These are phyloP conservation scores for Fissipunctia ypsillon DNA, from an alignment of 2,888 invertebrate genomes.

Conservation along the genomic window DNA sequence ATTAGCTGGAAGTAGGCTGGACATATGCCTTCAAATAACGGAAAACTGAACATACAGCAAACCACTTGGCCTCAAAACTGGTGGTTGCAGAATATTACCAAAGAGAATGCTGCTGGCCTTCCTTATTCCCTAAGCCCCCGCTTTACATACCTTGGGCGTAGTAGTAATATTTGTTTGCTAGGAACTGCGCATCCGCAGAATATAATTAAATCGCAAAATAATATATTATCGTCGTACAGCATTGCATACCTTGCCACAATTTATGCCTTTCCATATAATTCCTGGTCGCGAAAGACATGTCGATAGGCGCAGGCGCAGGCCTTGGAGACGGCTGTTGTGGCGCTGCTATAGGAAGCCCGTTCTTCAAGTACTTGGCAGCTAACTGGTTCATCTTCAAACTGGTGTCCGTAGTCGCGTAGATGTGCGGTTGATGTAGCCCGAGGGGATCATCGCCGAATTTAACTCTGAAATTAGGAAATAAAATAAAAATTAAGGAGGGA, in stretches of 20 bases:
- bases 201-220: background rate
- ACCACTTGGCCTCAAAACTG: background rate
- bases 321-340: slow-evolving; percentile 62
- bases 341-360: slow-evolving; percentile 53
- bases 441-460: slow-evolving; percentile 87
- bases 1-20: background rate
- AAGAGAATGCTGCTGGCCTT: background rate
- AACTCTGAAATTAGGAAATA: slow-evolving; percentile 75
- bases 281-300: slow-evolving; percentile 93
- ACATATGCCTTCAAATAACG: background rate
- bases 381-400: slow-evolving; percentile 89
- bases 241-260: slow-evolving; percentile 85
- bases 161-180: background rate
- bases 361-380: slow-evolving; percentile 86
- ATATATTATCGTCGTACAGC: background rate
- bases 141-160: background rate
- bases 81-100: background rate
- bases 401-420: slow-evolving; percentile 80
- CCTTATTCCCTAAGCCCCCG: too few relatives aligned
- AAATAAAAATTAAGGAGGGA: background rate
- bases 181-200: background rate
- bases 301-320: slow-evolving; percentile 80
- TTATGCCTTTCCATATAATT: slow-evolving; percentile 93
- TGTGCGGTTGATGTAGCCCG: slow-evolving; percentile 76
- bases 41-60: background rate